Conservation (phyloP, 2,113 vertebrate species). For the Hystrix brachyura region DNA sequence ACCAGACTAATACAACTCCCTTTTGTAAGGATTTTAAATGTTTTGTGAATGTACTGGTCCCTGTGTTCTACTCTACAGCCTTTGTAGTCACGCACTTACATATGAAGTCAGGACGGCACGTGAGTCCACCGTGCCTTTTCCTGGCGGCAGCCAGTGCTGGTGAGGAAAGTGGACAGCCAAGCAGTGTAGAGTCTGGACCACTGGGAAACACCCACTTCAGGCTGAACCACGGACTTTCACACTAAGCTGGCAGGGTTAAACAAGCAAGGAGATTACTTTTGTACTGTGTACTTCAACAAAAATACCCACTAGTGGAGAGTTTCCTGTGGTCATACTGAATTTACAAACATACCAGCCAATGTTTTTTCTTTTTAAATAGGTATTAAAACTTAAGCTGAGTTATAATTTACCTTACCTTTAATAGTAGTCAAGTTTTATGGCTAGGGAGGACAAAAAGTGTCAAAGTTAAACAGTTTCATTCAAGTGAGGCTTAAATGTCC, state of each 20-base stretch:
- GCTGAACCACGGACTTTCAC: background rate
- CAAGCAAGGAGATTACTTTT: conserved; percentile 22
- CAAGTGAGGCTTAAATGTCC: background rate
- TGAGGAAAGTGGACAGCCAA: conserved; percentile 11
- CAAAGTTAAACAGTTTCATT: conserved; percentile 12
- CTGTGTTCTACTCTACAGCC: conserved; percentile 98
- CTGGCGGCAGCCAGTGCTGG: conserved; percentile 64
- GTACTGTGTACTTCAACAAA: background rate
- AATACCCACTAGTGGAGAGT: background rate
- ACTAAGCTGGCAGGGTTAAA: background rate
- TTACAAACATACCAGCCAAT: background rate
- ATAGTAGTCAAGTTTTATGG: background rate
- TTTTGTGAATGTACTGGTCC: conserved; percentile 99
- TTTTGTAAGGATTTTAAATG: conserved; percentile 99
- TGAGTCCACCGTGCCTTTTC: conserved; percentile 78
- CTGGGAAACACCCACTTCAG: background rate
- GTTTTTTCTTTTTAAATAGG: background rate
- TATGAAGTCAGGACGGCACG: conserved; percentile 93
- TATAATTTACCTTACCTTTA: background rate
- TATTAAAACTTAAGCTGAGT: background rate
- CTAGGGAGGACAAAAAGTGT: conserved; percentile 2
- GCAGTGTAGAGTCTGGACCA: background rate
- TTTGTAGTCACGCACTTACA: conserved; percentile 93
- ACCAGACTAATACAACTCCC: conserved; percentile 94
- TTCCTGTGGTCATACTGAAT: conserved; percentile 12